Percentiles rank a stretch among this genome's conserved stretches.
Evolutionary conservation across 2,113 vertebrate genomes (phyloP).

Genomic region (Phaethon lepturus): DNA sequence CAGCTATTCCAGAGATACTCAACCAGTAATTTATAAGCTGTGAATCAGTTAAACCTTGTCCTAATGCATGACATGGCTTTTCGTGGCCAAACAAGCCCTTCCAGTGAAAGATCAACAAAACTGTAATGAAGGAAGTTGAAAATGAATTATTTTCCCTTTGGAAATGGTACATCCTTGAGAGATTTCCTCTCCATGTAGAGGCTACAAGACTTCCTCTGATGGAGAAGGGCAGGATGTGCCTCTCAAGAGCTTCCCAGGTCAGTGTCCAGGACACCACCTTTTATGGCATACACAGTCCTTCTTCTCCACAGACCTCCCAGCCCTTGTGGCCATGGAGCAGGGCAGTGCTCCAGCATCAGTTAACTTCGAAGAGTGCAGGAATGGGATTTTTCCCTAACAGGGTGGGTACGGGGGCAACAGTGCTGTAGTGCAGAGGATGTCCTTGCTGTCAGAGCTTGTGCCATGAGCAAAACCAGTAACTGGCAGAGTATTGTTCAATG

Average conservation of each 20-base stretch:
- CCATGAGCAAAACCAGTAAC: neutral
- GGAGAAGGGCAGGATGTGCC: constrained; percentile 48
- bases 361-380: neutral
- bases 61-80: neutral
- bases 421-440: neutral
- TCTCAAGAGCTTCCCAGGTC: constrained; percentile 3
- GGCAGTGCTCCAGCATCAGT: neutral
- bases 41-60: neutral
- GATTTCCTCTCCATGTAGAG: constrained; percentile 38
- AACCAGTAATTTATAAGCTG: neutral
- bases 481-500: neutral
- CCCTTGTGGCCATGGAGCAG: neutral
- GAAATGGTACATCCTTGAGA: constrained; percentile 34
- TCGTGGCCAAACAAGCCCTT: neutral
- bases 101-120: neutral
- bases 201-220: constrained; percentile 40
- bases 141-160: neutral
- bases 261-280: neutral
- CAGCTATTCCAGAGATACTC: neutral
- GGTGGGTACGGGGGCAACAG: neutral
- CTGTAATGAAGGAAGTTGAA: constrained; percentile 32
- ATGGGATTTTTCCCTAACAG: neutral
- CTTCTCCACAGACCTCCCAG: neutral
- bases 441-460: neutral
- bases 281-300: neutral